Evolutionary conservation across 2,888 invertebrate species (phyloP), one percentile per base, ranked within the genome.

Genomic region (Sesia apiformis): DNA sequence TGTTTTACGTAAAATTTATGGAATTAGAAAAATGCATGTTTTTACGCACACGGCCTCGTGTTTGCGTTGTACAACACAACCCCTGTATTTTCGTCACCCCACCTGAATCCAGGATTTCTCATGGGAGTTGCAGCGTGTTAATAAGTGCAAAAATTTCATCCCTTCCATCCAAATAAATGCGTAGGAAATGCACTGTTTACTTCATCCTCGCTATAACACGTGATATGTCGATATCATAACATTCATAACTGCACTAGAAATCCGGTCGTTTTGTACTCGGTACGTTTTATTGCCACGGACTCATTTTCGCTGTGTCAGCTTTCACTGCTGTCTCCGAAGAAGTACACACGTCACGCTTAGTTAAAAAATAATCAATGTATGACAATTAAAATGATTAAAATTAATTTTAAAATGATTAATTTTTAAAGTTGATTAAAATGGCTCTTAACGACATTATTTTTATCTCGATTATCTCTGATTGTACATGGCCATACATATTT

Each of bases 91-190:
- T 58, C 56, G 64, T 64, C 67, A 71, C 84, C 83, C 81, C 67
- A 77, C 78, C 76, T 81, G 81, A 67, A 72, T 40, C 67, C 61
- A 63, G 65, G 68, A 83, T 81, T 81, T 82, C 86, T 81, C 86
- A 64, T 75, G 86, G 86, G 85, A 84, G 67, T 72, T 72, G 67
- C 68, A 72, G 65, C 67, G 58, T 69, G 73, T 80, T 76, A 77
- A 78, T 81, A 83, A 80, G 73, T 76, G 76, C 73, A 69, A 75
- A 78, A 77, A 77, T 71, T 66, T 54, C 67, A 63, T 65, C 62
- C 69, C 67, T 69, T 62, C 66, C 65, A 57, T 52, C 59, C 56
- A 54, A 56, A 52, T 52, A 53, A 54, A 54, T 51, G 57, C 58
- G 54, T 57, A 61, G 59, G 63, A 66, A 67, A 67, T 69, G 66